phyloP scores from a whole-genome alignment of 2,797 vertebrate genomes.

The Semaprochilodus insignis region DNA sequence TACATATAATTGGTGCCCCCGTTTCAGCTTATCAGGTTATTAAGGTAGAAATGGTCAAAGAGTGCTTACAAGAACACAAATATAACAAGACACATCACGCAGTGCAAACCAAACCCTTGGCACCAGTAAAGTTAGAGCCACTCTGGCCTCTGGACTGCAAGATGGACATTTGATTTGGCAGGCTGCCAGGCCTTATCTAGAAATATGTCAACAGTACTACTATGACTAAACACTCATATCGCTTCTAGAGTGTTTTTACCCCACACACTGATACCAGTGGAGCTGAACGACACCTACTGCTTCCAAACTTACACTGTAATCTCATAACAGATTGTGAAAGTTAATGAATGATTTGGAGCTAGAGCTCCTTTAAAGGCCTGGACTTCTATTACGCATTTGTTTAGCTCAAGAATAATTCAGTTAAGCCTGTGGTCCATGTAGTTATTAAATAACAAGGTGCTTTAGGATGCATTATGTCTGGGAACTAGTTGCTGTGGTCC shows the following conservation, averaged over 20 bases:
- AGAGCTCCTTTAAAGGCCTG: too few species aligned
- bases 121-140: background rate
- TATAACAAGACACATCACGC: background rate
- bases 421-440: too few species aligned
- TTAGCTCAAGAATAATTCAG: too few species aligned
- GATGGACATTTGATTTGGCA: constrained; percentile 2
- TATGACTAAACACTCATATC: background rate
- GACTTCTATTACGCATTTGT: too few species aligned
- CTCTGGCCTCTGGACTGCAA: background rate
- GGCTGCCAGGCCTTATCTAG: background rate
- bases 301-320: too few species aligned
- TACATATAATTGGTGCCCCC: too few species aligned
- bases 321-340: background rate
- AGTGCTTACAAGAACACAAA: background rate
- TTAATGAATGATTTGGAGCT: too few species aligned
- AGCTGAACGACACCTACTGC: background rate
- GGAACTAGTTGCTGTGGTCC: too few species aligned
- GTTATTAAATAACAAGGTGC: too few species aligned
- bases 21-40: background rate
- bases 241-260: background rate
- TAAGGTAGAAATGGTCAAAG: background rate
- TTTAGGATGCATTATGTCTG: too few species aligned
- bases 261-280: too few species aligned
- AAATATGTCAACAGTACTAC: background rate
- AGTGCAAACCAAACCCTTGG: background rate